Evolutionary conservation across 1,140 invertebrate species (phyloP).

Genomic region (Tetraneura akinire): DNA sequence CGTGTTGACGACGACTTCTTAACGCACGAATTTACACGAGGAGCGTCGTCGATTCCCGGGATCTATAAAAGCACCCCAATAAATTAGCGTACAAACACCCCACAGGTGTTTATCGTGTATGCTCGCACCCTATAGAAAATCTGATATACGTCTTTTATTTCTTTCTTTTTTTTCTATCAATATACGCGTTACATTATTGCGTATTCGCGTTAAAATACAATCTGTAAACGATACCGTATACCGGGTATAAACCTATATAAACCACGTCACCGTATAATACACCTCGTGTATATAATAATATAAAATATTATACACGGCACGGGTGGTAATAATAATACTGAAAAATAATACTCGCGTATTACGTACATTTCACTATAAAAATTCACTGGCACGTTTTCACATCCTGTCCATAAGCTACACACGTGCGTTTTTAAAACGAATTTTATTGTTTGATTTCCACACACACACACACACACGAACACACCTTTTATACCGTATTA

Average conservation of each 20-base stretch:
- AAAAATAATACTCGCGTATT: neutral
- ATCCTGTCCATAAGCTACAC: constrained; percentile 14
- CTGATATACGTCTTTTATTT: neutral
- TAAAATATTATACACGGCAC: neutral
- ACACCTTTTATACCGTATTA: constrained; percentile 29
- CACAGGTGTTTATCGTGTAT: neutral
- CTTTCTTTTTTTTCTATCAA: neutral
- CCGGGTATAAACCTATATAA: constrained; percentile 13
- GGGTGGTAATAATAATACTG: neutral
- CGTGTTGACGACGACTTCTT: too few relatives aligned
- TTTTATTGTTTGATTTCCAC: constrained; percentile 28
- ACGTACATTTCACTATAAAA: constrained; percentile 43
- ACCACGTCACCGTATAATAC: too few relatives aligned
- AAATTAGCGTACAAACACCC: neutral
- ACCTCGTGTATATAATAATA: too few relatives aligned
- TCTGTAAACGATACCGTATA: constrained; percentile 29
- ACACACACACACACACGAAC: constrained; percentile 7
- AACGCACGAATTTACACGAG: too few relatives aligned
- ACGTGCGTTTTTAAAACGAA: constrained; percentile 18
- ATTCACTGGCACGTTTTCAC: constrained; percentile 47
- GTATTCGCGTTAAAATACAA: constrained; percentile 14
- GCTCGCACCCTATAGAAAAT: neutral
- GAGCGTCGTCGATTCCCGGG: neutral
- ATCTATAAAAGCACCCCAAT: neutral
- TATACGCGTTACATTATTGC: neutral